Percentiles rank a stretch among this genome's conserved stretches.
phyloP scores from a whole-genome alignment of 2,888 invertebrate genomes.

The Drosophila nr. perissopoda region DNA sequence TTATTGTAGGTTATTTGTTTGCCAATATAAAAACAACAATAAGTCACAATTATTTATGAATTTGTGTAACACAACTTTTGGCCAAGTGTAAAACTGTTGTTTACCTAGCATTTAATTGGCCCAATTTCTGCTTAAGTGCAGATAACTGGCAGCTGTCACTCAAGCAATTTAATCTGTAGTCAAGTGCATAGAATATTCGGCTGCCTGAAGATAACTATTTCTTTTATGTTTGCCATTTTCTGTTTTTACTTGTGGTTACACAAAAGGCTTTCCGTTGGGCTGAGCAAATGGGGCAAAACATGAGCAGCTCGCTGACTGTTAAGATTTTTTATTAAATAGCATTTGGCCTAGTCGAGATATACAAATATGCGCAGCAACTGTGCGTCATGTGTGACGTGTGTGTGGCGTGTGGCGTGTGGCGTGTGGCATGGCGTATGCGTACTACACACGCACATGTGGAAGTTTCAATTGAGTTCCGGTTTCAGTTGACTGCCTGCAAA shows the following conservation, averaged over 20 bases:
- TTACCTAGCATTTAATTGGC: neutral
- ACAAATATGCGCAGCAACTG: conserved; percentile 11
- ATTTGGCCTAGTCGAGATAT: conserved; percentile 35
- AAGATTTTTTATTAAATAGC: conserved; percentile 45
- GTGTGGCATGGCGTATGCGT: conserved; percentile 16
- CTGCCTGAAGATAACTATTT: neutral
- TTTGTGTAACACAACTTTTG: neutral
- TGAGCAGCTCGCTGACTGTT: conserved; percentile 25
- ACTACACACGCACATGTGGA: conserved; percentile 39
- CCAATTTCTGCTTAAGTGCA: neutral
- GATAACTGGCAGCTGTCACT: neutral
- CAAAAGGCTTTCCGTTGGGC: conserved; percentile 24
- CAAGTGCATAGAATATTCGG: conserved; percentile 14
- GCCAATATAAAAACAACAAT: neutral
- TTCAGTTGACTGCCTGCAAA: conserved; percentile 52
- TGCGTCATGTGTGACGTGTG: conserved; percentile 10
- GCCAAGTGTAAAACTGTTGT: neutral
- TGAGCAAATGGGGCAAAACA: conserved; percentile 17
- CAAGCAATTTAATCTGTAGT: neutral
- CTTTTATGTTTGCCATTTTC: neutral
- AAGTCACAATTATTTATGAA: neutral
- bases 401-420: neutral
- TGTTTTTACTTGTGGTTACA: conserved; percentile 1
- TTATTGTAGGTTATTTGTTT: neutral
- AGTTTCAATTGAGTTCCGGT: conserved; percentile 71